phyloP scores from a whole-genome alignment of 2,797 vertebrate genomes.

The Mus spretus region DNA sequence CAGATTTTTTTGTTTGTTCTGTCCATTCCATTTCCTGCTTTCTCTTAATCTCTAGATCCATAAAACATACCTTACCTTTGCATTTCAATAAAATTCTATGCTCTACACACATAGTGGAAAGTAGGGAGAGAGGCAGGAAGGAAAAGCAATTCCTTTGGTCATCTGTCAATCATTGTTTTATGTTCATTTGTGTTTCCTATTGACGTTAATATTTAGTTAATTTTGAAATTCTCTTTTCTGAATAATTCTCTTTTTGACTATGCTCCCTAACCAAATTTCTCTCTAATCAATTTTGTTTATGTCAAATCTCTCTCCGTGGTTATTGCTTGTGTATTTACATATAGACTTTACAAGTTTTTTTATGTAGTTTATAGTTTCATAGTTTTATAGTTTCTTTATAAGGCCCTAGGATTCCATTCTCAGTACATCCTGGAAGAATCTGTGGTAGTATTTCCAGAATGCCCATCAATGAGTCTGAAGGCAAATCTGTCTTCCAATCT shows the following conservation, averaged over 20 bases:
- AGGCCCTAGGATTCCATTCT: not conserved
- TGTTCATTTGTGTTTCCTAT: not conserved
- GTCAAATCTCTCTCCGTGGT: not conserved
- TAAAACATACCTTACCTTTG: constrained; percentile 11
- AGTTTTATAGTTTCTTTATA: not conserved
- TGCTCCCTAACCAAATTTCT: not conserved
- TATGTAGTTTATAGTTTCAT: no score
- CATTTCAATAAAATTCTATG: constrained; percentile 18
- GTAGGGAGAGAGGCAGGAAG: not conserved
- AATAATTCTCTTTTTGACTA: constrained; percentile 12
- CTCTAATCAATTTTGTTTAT: constrained; percentile 10
- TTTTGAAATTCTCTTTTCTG: constrained; percentile 58
- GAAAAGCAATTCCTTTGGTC: not conserved
- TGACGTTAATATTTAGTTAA: not conserved
- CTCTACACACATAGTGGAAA: not conserved
- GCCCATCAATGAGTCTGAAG: not conserved
- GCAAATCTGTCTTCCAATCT: not conserved
- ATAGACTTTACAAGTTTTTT: no score
- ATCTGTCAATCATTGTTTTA: constrained; percentile 9
- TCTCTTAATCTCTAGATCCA: not conserved
- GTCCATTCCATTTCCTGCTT: not conserved
- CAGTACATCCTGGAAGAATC: not conserved
- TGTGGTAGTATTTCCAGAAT: not conserved
- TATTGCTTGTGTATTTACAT: not conserved
- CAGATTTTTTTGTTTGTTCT: not conserved